Percentiles rank a stretch among this genome's conserved stretches.
Conservation (phyloP, 2,797 vertebrate species). For the Coregonus sp. region DNA sequence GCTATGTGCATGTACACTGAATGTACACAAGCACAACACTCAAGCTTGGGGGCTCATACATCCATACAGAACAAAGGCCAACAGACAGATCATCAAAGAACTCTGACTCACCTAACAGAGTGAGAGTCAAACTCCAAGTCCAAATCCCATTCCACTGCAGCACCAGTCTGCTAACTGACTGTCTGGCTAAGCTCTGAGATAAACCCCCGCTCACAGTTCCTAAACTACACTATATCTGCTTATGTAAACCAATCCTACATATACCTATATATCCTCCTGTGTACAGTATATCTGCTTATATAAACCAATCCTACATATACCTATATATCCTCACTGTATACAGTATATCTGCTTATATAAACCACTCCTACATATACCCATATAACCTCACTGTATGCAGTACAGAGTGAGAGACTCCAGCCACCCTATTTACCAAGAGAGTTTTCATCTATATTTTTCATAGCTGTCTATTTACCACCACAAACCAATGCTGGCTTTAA, state of each 20-base stretch:
- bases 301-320: too few species aligned
- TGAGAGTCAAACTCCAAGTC: constrained; percentile 28
- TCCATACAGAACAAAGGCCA: constrained; percentile 12
- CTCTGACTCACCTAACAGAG: constrained; percentile 5
- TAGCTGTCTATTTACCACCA: too few species aligned
- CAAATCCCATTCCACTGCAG: constrained; percentile 4
- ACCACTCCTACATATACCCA: too few species aligned
- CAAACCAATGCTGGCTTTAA: too few species aligned
- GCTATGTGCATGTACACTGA: background rate
- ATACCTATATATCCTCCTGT: background rate
- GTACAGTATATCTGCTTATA: background rate
- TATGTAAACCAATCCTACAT: background rate
- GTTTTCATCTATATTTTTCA: too few species aligned
- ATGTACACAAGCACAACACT: background rate
- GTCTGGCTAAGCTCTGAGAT: constrained; percentile 1
- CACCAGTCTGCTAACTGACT: constrained; percentile 7
- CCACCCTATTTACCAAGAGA: too few species aligned
- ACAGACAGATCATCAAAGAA: constrained; percentile 16
- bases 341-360: too few species aligned
- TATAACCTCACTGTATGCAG: too few species aligned
- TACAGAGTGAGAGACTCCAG: too few species aligned
- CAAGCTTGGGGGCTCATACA: background rate
- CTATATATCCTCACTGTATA: too few species aligned
- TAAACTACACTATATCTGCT: background rate
- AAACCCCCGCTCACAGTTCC: background rate